phyloP scores from a whole-genome alignment of 2,888 invertebrate genomes.

The Dicyrtomina minuta region DNA sequence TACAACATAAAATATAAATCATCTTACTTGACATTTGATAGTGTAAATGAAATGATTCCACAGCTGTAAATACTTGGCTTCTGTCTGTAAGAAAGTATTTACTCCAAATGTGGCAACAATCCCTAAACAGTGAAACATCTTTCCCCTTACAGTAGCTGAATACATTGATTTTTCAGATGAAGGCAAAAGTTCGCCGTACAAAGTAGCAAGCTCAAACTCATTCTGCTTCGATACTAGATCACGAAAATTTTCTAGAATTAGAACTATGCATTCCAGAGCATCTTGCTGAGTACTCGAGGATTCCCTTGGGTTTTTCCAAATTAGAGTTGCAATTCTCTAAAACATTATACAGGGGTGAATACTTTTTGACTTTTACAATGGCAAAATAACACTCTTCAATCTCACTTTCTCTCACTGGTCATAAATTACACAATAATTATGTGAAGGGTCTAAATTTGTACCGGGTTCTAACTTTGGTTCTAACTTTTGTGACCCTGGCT shows the following conservation, averaged over 20 bases:
- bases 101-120: conserved; percentile 35
- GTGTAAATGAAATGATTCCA: conserved; percentile 35
- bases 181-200: conserved; percentile 38
- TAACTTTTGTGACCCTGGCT: too few species aligned
- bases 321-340: conserved; percentile 25
- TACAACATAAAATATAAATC: too few species aligned
- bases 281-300: conserved; percentile 44
- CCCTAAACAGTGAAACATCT: conserved; percentile 49
- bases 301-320: conserved; percentile 42
- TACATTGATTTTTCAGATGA: conserved; percentile 40
- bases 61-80: conserved; percentile 33
- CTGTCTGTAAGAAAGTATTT: conserved; percentile 31
- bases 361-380: too few species aligned
- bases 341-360: too few species aligned
- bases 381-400: too few species aligned
- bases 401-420: too few species aligned
- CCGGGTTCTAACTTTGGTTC: too few species aligned
- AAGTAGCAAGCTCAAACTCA: conserved; percentile 31
- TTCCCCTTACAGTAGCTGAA: conserved; percentile 49
- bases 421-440: too few species aligned
- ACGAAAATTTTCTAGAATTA: conserved; percentile 40
- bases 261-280: conserved; percentile 43
- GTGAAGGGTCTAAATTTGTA: too few species aligned
- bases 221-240: too few species aligned
- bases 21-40: conserved; percentile 43